Conservation (phyloP, 2,113 vertebrate species). For the Oncorhynchus masou region DNA sequence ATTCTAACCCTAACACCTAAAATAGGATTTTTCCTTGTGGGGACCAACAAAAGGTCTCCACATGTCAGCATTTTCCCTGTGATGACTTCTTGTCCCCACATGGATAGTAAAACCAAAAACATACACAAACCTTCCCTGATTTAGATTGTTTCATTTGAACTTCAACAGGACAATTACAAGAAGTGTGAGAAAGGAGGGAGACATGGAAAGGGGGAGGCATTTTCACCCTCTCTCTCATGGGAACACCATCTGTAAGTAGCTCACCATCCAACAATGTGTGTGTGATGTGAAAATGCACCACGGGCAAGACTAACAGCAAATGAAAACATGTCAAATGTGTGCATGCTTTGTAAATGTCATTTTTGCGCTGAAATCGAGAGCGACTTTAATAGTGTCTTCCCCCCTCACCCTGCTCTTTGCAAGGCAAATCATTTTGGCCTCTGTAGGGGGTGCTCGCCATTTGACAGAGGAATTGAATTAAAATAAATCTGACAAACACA, state of each 20-base stretch:
- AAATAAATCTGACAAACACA: constrained; percentile 65
- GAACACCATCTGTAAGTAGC: background rate
- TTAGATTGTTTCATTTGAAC: too few species aligned
- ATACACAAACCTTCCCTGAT: constrained; percentile 6
- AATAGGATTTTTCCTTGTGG: too few species aligned
- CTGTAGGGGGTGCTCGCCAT: constrained; percentile 62
- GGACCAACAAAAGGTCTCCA: too few species aligned
- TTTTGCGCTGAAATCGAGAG: constrained; percentile 28
- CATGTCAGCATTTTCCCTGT: too few species aligned
- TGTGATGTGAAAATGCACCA: too few species aligned
- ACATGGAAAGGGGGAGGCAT: background rate
- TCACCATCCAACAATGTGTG: constrained; percentile 11
- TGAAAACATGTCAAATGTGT: constrained; percentile 8
- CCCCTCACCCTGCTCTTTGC: constrained; percentile 45
- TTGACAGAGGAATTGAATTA: constrained; percentile 71
- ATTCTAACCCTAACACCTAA: too few species aligned
- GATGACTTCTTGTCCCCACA: too few species aligned
- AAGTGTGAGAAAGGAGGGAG: background rate
- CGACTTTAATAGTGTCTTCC: constrained; percentile 53
- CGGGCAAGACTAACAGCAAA: background rate
- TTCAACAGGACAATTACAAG: too few species aligned
- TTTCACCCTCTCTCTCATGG: background rate
- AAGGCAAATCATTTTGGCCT: constrained; percentile 50
- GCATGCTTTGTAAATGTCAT: constrained; percentile 42
- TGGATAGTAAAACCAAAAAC: background rate